Conservation (phyloP, 2,113 vertebrate genomes). For the Phocoena sinus region DNA sequence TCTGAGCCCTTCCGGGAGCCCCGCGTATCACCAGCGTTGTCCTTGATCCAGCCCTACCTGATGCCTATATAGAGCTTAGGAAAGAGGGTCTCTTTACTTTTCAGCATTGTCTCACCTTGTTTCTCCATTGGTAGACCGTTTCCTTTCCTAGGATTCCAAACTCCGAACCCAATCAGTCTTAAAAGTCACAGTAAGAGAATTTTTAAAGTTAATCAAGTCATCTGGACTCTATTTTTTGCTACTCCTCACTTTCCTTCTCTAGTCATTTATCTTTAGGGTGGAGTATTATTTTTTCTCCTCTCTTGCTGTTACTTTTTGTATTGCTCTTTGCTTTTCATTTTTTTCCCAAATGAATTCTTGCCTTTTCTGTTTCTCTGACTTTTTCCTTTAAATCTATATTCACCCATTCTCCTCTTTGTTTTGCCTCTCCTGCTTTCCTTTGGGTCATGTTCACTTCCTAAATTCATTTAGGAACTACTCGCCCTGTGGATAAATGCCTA, state of each 20-base stretch:
- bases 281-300: background rate
- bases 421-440: background rate
- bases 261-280: background rate
- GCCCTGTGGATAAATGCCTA: background rate
- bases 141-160: background rate
- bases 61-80: fast-evolving
- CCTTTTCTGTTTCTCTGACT: background rate
- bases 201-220: background rate
- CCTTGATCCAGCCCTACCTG: background rate
- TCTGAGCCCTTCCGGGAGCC: background rate
- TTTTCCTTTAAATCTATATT: background rate
- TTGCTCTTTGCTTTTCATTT: background rate
- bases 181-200: background rate
- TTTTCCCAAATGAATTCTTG: background rate
- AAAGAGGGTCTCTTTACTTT: background rate
- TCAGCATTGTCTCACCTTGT: background rate
- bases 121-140: background rate
- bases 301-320: background rate
- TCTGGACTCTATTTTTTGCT: background rate
- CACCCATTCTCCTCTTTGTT: background rate
- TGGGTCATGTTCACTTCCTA: conserved; percentile 12
- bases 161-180: background rate
- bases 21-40: background rate
- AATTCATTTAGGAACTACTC: conserved; percentile 31
- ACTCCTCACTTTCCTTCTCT: background rate